Conservation (phyloP, 2,888 invertebrate species). For the Barypeithes pellucidus region DNA sequence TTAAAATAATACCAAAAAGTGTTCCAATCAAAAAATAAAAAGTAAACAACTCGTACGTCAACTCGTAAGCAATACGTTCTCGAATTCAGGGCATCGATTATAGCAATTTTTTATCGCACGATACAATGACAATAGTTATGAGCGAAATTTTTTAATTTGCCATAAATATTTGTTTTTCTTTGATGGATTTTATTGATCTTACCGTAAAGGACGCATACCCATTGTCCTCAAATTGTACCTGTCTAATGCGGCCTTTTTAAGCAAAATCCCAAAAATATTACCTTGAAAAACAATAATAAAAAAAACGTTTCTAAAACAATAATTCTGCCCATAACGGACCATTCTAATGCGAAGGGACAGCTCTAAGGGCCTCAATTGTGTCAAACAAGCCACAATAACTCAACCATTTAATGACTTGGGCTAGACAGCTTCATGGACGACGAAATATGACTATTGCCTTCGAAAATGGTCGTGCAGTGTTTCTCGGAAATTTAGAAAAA, state of each 20-base stretch:
- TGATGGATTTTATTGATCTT: neutral
- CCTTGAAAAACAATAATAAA: conserved; percentile 35
- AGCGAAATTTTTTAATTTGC: too few relatives aligned
- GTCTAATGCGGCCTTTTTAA: neutral
- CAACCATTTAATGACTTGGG: conserved; percentile 63
- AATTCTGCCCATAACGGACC: conserved; percentile 60
- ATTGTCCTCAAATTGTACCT: neutral
- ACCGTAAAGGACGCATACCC: neutral
- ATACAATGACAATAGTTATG: too few relatives aligned
- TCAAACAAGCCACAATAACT: conserved; percentile 69
- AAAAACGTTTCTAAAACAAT: conserved; percentile 58
- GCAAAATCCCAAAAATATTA: conserved; percentile 22
- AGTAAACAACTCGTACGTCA: too few relatives aligned
- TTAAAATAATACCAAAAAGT: too few relatives aligned
- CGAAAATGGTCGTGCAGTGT: conserved; percentile 37
- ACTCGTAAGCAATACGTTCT: too few relatives aligned
- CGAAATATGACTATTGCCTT: conserved; percentile 54
- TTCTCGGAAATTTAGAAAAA: conserved; percentile 44
- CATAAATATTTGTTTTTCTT: too few relatives aligned
- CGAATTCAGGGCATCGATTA: too few relatives aligned
- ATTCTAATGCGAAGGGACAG: conserved; percentile 54
- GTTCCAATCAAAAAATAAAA: too few relatives aligned
- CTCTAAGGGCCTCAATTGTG: conserved; percentile 65
- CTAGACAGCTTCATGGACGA: conserved; percentile 60
- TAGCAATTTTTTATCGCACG: too few relatives aligned